Evolutionary conservation across 2,113 vertebrate genomes (phyloP).

Genomic region (Hirundichthys speculiger): DNA sequence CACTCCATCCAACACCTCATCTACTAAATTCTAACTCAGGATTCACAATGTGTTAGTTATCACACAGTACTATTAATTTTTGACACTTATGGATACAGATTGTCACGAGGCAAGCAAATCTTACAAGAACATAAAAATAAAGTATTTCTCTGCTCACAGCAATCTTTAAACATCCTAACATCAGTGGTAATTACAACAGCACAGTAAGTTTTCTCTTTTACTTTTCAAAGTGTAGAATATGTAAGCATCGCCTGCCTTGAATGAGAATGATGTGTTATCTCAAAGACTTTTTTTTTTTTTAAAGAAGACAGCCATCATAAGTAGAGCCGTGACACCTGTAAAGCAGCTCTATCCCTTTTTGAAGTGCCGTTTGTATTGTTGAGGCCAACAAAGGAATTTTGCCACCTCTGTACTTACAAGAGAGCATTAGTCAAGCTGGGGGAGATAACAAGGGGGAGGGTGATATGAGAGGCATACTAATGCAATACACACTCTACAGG

Average conservation of each 20-base stretch:
- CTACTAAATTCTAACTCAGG: slow-evolving; percentile 38
- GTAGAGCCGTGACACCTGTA: slow-evolving; percentile 72
- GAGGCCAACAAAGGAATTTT: slow-evolving; percentile 76
- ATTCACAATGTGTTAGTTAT: slow-evolving; percentile 53
- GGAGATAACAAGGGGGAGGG: slow-evolving; percentile 35
- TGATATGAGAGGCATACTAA: slow-evolving; percentile 18
- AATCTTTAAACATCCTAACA: slow-evolving; percentile 26
- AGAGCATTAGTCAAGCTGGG: slow-evolving; percentile 65
- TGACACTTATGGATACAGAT: slow-evolving; percentile 10
- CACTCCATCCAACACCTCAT: slow-evolving; percentile 46
- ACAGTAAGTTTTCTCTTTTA: slow-evolving; percentile 46
- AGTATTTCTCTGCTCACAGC: neutral
- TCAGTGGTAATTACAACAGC: slow-evolving; percentile 21
- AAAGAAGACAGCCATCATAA: slow-evolving; percentile 52
- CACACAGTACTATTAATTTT: slow-evolving; percentile 42
- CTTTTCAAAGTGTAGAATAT: slow-evolving; percentile 29
- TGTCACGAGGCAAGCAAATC: neutral
- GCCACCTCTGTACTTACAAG: slow-evolving; percentile 73
- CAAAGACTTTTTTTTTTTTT: slow-evolving; percentile 53
- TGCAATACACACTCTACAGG: slow-evolving; percentile 23
- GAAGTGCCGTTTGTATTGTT: slow-evolving; percentile 81
- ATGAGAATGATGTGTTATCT: slow-evolving; percentile 60
- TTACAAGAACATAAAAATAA: too few relatives aligned
- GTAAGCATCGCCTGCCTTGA: slow-evolving; percentile 54
- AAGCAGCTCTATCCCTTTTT: slow-evolving; percentile 72